Evolutionary conservation across 2,797 vertebrate genomes (phyloP).

Genomic region (Labeo calbasu): DNA sequence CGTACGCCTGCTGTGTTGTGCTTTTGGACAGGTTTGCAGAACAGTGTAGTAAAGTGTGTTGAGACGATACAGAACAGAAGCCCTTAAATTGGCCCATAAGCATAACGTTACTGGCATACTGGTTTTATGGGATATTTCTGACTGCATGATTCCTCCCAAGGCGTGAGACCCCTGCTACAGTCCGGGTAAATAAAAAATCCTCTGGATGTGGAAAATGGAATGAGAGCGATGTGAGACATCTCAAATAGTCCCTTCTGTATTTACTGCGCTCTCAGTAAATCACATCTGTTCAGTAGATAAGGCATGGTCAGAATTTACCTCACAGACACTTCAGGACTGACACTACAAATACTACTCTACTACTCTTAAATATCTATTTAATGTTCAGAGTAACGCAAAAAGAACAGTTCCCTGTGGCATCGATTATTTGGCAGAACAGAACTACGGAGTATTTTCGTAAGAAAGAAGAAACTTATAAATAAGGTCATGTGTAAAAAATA

Average conservation of each 20-base stretch:
- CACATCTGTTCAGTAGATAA: slow-evolving; percentile 56
- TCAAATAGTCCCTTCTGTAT: slow-evolving; percentile 37
- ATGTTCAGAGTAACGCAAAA: slow-evolving; percentile 55
- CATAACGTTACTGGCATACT: slow-evolving; percentile 51
- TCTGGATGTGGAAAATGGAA: slow-evolving; percentile 14
- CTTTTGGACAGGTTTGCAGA: slow-evolving; percentile 58
- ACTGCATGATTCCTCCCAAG: slow-evolving; percentile 34
- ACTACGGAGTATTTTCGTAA: slow-evolving; percentile 68
- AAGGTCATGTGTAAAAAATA: slow-evolving; percentile 67
- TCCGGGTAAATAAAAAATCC: slow-evolving; percentile 22
- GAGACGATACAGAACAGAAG: slow-evolving; percentile 57
- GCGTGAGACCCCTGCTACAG: slow-evolving; percentile 46
- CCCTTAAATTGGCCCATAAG: slow-evolving; percentile 62
- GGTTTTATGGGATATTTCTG: slow-evolving; percentile 48
- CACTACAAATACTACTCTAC: slow-evolving; percentile 61
- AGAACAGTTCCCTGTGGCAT: slow-evolving; percentile 67
- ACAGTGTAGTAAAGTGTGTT: slow-evolving; percentile 51
- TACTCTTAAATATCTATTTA: slow-evolving; percentile 58
- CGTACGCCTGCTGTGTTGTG: slow-evolving; percentile 58
- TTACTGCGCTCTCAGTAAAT: slow-evolving; percentile 42
- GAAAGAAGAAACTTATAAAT: slow-evolving; percentile 59
- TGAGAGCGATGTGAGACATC: neutral
- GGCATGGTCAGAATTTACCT: slow-evolving; percentile 57
- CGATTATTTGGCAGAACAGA: slow-evolving; percentile 72
- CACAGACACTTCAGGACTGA: slow-evolving; percentile 57